These are phyloP conservation scores for Neelides folsomi DNA, from an alignment of 2,888 invertebrate species.

Conservation along the genomic window DNA sequence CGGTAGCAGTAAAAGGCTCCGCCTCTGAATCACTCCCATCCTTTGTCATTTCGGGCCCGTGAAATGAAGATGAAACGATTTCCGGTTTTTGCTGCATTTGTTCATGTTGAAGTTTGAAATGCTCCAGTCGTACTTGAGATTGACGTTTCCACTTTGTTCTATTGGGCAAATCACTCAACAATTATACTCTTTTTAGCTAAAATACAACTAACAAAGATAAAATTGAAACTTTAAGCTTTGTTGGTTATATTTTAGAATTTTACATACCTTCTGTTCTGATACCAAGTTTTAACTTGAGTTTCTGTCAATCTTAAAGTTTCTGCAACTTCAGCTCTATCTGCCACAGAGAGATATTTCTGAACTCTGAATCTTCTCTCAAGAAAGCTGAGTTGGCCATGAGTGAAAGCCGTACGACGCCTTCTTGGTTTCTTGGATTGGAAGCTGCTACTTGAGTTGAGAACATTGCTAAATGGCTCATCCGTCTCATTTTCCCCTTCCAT, in stretches of 20 bases:
- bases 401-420: constrained; percentile 67
- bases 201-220: too few relatives aligned
- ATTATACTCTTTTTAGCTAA: too few relatives aligned
- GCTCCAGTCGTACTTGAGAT: constrained; percentile 72
- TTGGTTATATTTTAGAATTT: background rate
- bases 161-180: constrained; percentile 10
- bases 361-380: constrained; percentile 82
- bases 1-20: constrained; percentile 2
- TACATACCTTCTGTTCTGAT: constrained; percentile 66
- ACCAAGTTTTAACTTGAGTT: constrained; percentile 94
- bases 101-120: constrained; percentile 60
- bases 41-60: constrained; percentile 1
- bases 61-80: background rate
- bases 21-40: background rate
- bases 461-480: constrained; percentile 21
- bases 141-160: constrained; percentile 45
- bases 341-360: constrained; percentile 86
- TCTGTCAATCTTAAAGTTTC: constrained; percentile 77
- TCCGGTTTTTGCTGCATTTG: constrained; percentile 3
- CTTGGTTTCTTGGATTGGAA: constrained; percentile 55
- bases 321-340: constrained; percentile 83
- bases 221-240: too few relatives aligned
- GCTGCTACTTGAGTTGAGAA: constrained; percentile 35
- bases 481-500: too few relatives aligned
- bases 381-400: constrained; percentile 83